Evolutionary conservation across 2,888 invertebrate genomes (phyloP).

Genomic region (Chrysomela aeneicollis): DNA sequence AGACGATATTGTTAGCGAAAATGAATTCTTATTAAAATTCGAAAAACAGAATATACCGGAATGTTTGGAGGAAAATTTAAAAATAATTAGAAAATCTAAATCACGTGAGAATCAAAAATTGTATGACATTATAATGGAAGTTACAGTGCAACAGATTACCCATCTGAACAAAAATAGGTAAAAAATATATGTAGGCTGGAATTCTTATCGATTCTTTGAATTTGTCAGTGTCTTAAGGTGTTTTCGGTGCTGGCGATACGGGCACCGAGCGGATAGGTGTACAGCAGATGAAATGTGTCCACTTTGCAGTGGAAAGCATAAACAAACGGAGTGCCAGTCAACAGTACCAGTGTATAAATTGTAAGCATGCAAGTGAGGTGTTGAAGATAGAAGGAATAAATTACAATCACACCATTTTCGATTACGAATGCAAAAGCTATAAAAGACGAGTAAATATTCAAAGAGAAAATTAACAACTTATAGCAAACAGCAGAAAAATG

Average conservation of each 20-base stretch:
- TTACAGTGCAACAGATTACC: background rate
- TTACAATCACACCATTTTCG: background rate
- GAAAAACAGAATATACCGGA: background rate
- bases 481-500: background rate
- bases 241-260: conserved; percentile 3
- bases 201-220: conserved; percentile 1
- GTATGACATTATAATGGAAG: background rate
- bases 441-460: background rate
- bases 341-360: background rate
- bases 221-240: conserved; percentile 6
- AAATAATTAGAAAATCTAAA: background rate
- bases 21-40: background rate
- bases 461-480: background rate
- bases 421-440: too few species aligned
- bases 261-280: background rate
- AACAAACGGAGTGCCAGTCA: background rate
- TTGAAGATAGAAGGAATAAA: background rate
- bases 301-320: background rate
- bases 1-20: background rate
- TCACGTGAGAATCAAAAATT: background rate
- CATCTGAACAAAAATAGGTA: background rate
- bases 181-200: background rate
- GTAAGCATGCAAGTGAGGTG: background rate
- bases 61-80: background rate
- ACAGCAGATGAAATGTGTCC: background rate